Evolutionary conservation across 2,113 vertebrate genomes (phyloP), one percentile per base, ranked within the genome.

Genomic region (Atrichornis clamosus): DNA sequence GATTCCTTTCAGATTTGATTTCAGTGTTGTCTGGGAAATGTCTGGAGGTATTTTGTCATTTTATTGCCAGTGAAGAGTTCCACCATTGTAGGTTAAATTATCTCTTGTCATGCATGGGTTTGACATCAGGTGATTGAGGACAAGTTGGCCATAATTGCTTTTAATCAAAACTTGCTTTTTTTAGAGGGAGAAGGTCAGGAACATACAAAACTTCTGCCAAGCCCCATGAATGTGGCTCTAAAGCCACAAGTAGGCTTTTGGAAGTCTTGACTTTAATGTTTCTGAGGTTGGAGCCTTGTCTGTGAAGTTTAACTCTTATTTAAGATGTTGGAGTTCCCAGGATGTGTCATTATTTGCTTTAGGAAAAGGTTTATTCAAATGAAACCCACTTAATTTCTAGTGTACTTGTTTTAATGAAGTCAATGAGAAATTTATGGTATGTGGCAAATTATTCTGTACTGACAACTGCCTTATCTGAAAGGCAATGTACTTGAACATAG

Each of bases 361-460:
- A 78, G 73, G 77, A 80, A 73, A 87, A 65, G 63, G 26, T 74
- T 95, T 92, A 74, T 89, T 92, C 56, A 87, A 30, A 75, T 92
- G 84, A 84, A 78, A 79, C 72, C 1, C 74, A 74, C 74, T 96
- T 93, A 72, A 81, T 94, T 95, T 93, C 76, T 93, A 93, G 83
- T 87, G 83, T 93, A 62, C 68, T 94, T 85, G 58, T 90, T 83
- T 59, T 93, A 87, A 89, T 94, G 90, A 97, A 93, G 67, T 95
- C 78, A 55, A 72, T 89, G 83, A 91, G 64, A 64, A 90, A 82
- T 87, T 79, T 86, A 60, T 90, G 87, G 32, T 37, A 44, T 72
- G n/a, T 82, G 50, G 73, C 80, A 93, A 84, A 91, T 73, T 78
- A 53, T 72, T 96, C 41, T 85, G 65, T 72, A 23, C 46, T 88